These are phyloP conservation scores for Nysson spinosus DNA, from an alignment of 2,888 invertebrate genomes.

Conservation along the genomic window DNA sequence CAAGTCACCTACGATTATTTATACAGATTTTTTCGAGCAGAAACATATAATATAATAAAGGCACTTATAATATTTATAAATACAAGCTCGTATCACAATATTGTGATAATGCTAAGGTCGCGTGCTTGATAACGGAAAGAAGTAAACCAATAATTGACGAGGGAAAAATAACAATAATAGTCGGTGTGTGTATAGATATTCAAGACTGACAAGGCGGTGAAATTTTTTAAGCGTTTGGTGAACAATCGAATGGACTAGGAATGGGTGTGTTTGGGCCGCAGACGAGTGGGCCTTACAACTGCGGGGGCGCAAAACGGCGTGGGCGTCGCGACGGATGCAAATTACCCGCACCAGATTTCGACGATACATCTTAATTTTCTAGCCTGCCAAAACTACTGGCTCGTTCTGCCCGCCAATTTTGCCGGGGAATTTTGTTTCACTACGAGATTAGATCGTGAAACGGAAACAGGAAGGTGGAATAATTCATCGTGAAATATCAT, in stretches of 20 bases:
- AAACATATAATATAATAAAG: too few species aligned
- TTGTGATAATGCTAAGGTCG: too few species aligned
- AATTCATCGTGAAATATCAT: too few species aligned
- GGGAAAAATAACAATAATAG: too few species aligned
- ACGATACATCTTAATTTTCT: constrained; percentile 76
- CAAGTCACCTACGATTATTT: too few species aligned
- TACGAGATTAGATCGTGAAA: constrained; percentile 23
- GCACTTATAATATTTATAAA: too few species aligned
- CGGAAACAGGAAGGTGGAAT: background rate
- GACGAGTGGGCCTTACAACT: constrained; percentile 64
- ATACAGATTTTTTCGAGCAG: too few species aligned
- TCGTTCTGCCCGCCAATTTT: constrained; percentile 35
- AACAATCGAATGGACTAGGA: constrained; percentile 49
- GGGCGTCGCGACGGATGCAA: constrained; percentile 76
- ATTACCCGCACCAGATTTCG: constrained; percentile 74
- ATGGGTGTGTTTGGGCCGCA: constrained; percentile 59
- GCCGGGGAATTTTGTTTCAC: constrained; percentile 35
- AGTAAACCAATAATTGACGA: too few species aligned
- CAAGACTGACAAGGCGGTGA: constrained; percentile 17
- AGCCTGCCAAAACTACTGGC: constrained; percentile 55
- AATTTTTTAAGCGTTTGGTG: constrained; percentile 44
- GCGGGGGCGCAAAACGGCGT: constrained; percentile 68
- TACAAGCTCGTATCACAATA: too few species aligned
- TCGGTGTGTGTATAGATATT: background rate
- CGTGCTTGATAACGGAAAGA: too few species aligned